Evolutionary conservation across 2,888 invertebrate species (phyloP), one percentile per base, ranked within the genome.

Genomic region (Molanna angustata): DNA sequence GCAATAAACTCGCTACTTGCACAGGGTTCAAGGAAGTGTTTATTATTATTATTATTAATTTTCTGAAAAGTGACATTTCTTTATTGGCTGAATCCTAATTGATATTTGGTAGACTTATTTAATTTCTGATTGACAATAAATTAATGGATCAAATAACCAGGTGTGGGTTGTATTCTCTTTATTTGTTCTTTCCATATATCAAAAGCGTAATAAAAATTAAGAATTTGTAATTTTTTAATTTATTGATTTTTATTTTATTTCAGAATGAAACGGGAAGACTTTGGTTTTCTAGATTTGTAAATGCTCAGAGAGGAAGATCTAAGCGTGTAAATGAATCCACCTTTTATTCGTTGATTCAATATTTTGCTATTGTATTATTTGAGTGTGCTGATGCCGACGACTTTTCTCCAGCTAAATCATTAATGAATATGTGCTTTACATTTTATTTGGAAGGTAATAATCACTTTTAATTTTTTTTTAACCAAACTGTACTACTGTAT

Each of bases 401-500:
- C 64, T 88, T 80, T 61, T 79, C 80, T 3, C 85, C 86, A 2
- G 86, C 86, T 16, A 84, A 85, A 61, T 79, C 80, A 46, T 77
- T 87, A 18, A 87, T 88, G 87, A 86, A 85, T 65, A 83, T 86
- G 78, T 86, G 85, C 65, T 87, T 87, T 67, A 81, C 85, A 4
- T 86, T 85, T 68, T 87, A 83, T 64, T 78, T 83, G 62, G 84
- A 85, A 78, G 79, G 85, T 84, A 54, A 44, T 18, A 20, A 37
- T 14, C 11, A 13, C 33, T 6, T 33, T 27, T 4, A 35, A 35
- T 11, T 7, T 27, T 27, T 27, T 6, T 27, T 27, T 7, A 27
- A 27, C 7, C 27, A 27, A 7, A 27, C 11, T 27, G 6, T 11
- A 7, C 27, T 27, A 27, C 27, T 27, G 27, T 27, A 7, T n/a